These are phyloP conservation scores for Apodemus agrarius DNA, from an alignment of 2,797 vertebrate genomes.

Conservation along the genomic window DNA sequence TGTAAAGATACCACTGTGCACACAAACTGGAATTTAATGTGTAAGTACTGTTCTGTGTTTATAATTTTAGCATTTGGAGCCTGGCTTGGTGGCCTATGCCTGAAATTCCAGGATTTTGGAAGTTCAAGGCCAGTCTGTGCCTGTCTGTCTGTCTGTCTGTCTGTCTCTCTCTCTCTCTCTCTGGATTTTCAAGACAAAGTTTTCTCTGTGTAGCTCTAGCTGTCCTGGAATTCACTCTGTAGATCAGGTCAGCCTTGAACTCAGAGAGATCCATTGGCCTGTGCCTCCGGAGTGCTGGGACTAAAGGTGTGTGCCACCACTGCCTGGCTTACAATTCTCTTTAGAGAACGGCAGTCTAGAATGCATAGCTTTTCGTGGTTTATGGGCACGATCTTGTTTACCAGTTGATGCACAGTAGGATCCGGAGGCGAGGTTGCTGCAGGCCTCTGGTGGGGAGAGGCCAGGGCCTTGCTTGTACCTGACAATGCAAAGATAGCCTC, in stretches of 20 bases:
- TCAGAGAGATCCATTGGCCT: too few relatives aligned
- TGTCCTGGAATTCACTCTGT: too few relatives aligned
- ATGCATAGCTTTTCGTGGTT: background rate
- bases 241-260: too few relatives aligned
- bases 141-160: too few relatives aligned
- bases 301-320: too few relatives aligned
- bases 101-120: background rate
- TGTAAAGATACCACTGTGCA: background rate
- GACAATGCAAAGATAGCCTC: background rate
- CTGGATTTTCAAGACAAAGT: background rate
- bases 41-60: background rate
- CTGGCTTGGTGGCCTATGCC: background rate
- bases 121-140: background rate
- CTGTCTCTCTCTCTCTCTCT: too few relatives aligned
- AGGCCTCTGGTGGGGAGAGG: background rate
- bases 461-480: background rate
- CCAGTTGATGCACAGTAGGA: background rate
- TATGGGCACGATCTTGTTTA: background rate
- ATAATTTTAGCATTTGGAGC: background rate
- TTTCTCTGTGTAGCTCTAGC: background rate
- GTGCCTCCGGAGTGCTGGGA: too few relatives aligned
- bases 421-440: background rate
- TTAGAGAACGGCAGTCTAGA: constrained; percentile 6
- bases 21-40: background rate
- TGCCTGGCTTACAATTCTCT: background rate